phyloP scores from a whole-genome alignment of 2,113 vertebrate species.

The Podarcis muralis region DNA sequence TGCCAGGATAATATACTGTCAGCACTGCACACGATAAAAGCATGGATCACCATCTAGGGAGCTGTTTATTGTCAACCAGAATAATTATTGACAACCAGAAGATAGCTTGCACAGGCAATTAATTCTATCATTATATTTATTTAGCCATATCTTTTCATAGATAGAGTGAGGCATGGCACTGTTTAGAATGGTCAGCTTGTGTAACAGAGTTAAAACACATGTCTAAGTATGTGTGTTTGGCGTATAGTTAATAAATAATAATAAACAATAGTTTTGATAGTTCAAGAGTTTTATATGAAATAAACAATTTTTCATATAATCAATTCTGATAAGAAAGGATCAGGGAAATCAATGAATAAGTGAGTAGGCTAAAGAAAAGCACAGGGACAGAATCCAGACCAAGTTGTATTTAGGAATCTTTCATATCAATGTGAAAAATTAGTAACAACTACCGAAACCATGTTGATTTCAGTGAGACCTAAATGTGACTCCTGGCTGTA shows the following conservation, averaged over 20 bases:
- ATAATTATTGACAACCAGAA: not conserved
- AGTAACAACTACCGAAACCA: no score
- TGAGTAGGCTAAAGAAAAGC: no score
- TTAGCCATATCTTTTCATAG: not conserved
- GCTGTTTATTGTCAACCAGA: not conserved
- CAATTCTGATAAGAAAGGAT: no score
- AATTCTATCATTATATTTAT: not conserved
- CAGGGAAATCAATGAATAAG: no score
- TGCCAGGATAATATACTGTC: not conserved
- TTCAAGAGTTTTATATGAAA: no score
- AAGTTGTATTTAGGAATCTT: not conserved
- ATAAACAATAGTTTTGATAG: no score
- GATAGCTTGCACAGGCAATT: not conserved
- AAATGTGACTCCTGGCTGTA: no score
- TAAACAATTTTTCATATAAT: no score
- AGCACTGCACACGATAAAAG: not conserved
- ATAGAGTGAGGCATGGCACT: not conserved
- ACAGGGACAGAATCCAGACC: not conserved
- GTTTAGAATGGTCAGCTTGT: not conserved
- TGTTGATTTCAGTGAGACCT: no score
- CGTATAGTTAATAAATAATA: no score
- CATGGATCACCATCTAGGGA: not conserved
- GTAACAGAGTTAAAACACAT: not conserved
- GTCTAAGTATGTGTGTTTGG: not conserved
- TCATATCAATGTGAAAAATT: not conserved